Evolutionary conservation across 30 jellyfish, hydroid and myxozoan genomes (phyloP).

Genomic region (Mastigias papua): DNA sequence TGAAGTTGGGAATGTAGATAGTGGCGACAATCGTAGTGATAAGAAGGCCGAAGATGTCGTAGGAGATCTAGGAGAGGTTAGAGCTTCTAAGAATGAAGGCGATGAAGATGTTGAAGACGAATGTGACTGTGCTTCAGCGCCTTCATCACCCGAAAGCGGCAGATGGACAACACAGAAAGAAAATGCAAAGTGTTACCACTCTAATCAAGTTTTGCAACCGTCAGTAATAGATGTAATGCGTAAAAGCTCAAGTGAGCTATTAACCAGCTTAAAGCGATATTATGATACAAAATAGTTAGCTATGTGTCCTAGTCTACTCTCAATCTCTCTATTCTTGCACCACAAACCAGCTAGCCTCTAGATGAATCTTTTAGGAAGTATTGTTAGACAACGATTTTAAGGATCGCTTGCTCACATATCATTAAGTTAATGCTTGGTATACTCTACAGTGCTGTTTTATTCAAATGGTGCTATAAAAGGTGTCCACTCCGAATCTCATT

Average conservation of each 20-base stretch:
- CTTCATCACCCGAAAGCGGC: slow-evolving; percentile 44
- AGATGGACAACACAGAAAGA: not conserved
- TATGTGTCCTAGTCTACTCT: no score
- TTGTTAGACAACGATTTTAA: no score
- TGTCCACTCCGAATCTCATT: no score
- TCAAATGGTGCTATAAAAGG: no score
- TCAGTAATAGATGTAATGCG: slow-evolving; percentile 31
- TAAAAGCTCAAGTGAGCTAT: slow-evolving; percentile 47
- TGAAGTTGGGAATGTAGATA: not conserved
- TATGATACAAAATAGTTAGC: slow-evolving; percentile 25
- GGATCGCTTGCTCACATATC: no score
- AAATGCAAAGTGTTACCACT: slow-evolving; percentile 5
- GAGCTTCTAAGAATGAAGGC: not conserved
- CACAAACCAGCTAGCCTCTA: no score
- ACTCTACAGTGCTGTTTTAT: no score
- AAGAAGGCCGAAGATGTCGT: not conserved
- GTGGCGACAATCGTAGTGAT: not conserved
- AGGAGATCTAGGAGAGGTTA: not conserved
- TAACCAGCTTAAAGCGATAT: slow-evolving; percentile 56
- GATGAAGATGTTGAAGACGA: slow-evolving; percentile 28
- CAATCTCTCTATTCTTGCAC: no score
- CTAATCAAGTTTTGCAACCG: slow-evolving; percentile 40
- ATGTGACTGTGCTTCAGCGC: slow-evolving; percentile 18
- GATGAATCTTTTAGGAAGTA: no score
- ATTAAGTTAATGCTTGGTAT: no score